Base-by-base conservation (phyloP, 2,113 vertebrate genomes). In the Mesoclemmys tuberculata region DNA sequence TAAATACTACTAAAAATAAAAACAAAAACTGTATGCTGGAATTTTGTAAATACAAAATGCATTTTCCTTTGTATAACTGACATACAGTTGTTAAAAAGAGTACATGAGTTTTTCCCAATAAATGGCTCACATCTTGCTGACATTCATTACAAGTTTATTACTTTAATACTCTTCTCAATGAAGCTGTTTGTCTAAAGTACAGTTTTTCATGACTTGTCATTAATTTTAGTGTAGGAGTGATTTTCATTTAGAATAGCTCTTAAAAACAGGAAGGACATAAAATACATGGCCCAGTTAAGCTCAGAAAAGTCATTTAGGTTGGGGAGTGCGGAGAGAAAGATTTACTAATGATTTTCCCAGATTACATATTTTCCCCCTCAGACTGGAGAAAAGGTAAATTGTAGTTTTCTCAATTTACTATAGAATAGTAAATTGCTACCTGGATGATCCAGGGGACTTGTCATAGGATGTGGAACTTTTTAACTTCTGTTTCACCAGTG, bases 61-160 rank as follows among this genome's bases (percentile, higher is more conserved):
- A 90, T 96, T 94, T 95, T 95, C 96, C 93, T 95, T 92, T 95
- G 58, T 91, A 88, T 84, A 94, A 89, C 83, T 86, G 95, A 95
- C 90, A 95, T 93, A 64, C 85, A 56, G 80, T 84, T 93, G 87
- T 91, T 96, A 90, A 94, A 93, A 86, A 96, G 90, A 91, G 92
- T 56, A 91, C 90, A 87, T n/a, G 89, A 92, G 82, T 8, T 86
- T 96, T 95, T 82, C 84, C 85, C 93, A 93, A 86, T 91, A 93
- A 95, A 95, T 84, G 58, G 78, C 68, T 96, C 90, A 44, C 87
- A 86, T 96, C 93, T 80, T 82, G 21, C 85, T 96, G 96, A 96
- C 94, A 96, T 97, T 97, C 96, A 97, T 97, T 96, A 89, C 82
- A 49, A 92, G 87, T 96, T 97, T 96, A 96, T 97, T 96, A 92